These are phyloP conservation scores for Saccostrea cuccullata DNA, from an alignment of 1,140 invertebrate genomes.

Conservation along the genomic window DNA sequence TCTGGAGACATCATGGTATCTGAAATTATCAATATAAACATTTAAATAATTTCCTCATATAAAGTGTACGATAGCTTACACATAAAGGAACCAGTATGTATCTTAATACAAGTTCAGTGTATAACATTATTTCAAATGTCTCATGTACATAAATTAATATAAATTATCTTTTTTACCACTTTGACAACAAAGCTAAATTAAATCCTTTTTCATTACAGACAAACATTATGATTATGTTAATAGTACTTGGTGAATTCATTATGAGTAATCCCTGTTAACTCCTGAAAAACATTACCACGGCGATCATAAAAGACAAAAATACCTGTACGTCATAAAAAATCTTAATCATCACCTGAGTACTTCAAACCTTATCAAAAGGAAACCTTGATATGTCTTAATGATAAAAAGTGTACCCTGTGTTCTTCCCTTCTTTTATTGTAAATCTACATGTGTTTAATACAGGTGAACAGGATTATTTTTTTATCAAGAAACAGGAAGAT, in stretches of 20 bases:
- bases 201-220: not conserved
- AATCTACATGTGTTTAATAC: not conserved
- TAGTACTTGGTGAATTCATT: not conserved
- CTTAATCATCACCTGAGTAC: not conserved
- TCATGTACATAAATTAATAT: slow-evolving; percentile 18
- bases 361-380: not conserved
- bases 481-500: not conserved
- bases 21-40: not conserved
- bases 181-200: not conserved
- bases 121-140: slow-evolving; percentile 6
- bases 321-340: not conserved
- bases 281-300: not conserved
- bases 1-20: slow-evolving; percentile 41
- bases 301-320: not conserved
- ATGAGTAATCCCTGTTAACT: not conserved
- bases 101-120: not conserved
- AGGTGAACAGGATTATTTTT: not conserved
- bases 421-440: not conserved
- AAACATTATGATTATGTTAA: not conserved
- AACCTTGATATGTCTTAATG: not conserved
- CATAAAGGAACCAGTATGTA: not conserved
- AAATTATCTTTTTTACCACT: not conserved
- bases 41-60: not conserved
- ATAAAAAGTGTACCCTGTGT: not conserved
- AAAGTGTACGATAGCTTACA: not conserved